phyloP scores from a whole-genome alignment of 2,888 invertebrate genomes.

The Nemotelus nigrinus region DNA sequence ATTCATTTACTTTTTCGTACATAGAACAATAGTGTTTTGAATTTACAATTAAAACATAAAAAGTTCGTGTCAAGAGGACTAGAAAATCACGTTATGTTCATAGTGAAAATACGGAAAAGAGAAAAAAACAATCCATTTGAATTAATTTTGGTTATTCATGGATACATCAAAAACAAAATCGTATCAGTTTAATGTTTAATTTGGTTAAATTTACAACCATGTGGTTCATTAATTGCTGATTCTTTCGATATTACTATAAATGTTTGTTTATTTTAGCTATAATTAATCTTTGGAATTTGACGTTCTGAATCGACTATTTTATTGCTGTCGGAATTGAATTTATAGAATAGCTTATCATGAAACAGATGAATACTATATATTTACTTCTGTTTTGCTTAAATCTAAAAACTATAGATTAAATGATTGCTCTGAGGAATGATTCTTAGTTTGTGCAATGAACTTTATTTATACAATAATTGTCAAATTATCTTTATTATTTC shows the following conservation, averaged over 20 bases:
- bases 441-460: conserved; percentile 24
- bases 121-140: too few species aligned
- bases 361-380: too few species aligned
- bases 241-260: not conserved
- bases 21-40: not conserved
- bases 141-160: too few species aligned
- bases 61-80: conserved; percentile 26
- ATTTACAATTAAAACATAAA: conserved; percentile 4
- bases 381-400: too few species aligned
- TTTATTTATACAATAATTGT: not conserved
- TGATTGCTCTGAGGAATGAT: too few species aligned
- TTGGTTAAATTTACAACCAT: conserved; percentile 44
- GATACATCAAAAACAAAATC: too few species aligned
- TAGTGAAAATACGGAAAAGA: not conserved
- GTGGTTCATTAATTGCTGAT: not conserved
- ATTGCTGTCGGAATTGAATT: conserved; percentile 23
- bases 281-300: conserved; percentile 39
- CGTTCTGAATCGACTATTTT: conserved; percentile 17
- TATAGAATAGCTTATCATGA: too few species aligned
- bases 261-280: conserved; percentile 28
- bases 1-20: too few species aligned
- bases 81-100: conserved; percentile 21
- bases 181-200: not conserved
- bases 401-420: too few species aligned
- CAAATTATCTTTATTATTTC: not conserved